These are phyloP conservation scores for Osedax frankpressi DNA, from an alignment of 2,888 invertebrate genomes.

Conservation along the genomic window DNA sequence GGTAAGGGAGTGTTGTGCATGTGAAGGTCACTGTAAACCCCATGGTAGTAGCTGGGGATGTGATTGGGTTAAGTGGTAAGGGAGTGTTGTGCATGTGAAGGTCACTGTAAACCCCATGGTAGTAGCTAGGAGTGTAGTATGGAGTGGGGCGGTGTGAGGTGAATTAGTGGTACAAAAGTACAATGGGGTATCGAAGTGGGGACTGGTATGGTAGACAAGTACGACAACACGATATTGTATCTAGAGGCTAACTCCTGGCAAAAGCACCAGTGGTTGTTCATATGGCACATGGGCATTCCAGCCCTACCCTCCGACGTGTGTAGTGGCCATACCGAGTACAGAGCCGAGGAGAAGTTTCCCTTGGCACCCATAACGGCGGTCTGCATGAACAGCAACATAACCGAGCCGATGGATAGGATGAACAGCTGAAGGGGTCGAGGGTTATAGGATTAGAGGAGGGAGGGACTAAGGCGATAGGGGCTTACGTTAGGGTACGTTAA, in stretches of 20 bases:
- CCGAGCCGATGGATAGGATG: conserved; percentile 7
- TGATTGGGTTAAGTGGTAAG: too few relatives aligned
- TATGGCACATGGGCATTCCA: background rate
- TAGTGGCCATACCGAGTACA: conserved; percentile 22
- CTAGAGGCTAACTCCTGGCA: background rate
- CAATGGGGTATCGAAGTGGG: too few relatives aligned
- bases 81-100: too few relatives aligned
- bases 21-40: conserved; percentile 14
- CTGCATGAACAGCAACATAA: conserved; percentile 15
- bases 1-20: too few relatives aligned
- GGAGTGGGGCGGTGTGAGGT: too few relatives aligned
- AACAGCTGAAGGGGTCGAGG: conserved; percentile 16
- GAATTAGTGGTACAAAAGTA: too few relatives aligned
- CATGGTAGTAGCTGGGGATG: conserved; percentile 19
- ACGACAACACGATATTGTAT: too few relatives aligned
- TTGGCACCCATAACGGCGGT: conserved; percentile 20
- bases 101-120: conserved; percentile 17
- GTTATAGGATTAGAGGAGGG: background rate
- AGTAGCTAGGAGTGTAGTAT: too few relatives aligned
- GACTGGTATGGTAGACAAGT: too few relatives aligned
- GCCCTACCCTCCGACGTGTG: background rate
- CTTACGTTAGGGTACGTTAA: too few relatives aligned
- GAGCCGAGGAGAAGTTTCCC: conserved; percentile 20
- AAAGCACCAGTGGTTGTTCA: background rate
- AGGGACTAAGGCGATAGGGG: too few relatives aligned